phyloP scores from a whole-genome alignment of 2,113 vertebrate genomes.

The Rhagologus leucostigma region DNA sequence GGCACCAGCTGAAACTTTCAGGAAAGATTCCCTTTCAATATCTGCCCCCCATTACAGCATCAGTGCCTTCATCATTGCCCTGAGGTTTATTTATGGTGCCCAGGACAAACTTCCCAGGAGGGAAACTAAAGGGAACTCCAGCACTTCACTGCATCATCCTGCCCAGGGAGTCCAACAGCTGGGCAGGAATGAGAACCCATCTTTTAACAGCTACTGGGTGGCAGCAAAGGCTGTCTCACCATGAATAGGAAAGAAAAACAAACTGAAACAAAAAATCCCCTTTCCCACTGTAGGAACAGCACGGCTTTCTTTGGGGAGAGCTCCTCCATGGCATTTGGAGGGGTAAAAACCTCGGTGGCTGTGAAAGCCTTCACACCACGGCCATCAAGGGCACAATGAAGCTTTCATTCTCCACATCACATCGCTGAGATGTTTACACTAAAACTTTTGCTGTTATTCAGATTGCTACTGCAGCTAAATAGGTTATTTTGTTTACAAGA shows the following conservation, averaged over 20 bases:
- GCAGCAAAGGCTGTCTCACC: neutral
- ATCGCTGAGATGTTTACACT: neutral
- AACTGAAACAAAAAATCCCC: neutral
- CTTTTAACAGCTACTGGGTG: neutral
- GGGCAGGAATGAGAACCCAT: neutral
- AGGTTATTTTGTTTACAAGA: neutral
- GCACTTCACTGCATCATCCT: neutral
- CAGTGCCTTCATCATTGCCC: neutral
- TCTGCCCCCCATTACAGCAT: neutral
- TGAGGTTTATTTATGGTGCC: neutral
- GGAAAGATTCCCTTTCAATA: neutral
- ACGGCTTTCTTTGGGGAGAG: neutral
- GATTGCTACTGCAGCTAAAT: neutral
- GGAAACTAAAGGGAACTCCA: neutral
- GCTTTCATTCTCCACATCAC: neutral
- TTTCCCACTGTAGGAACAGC: neutral
- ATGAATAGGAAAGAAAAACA: neutral
- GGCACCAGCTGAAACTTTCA: neutral
- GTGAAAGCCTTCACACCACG: neutral
- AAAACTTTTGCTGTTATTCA: neutral
- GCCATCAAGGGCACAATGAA: neutral
- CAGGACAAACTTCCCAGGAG: neutral
- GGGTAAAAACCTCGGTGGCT: accelerated
- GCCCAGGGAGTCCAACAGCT: neutral
- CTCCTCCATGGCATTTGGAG: neutral